These are phyloP conservation scores for Corythornis cristatus DNA, from an alignment of 2,113 vertebrate species.

Conservation along the genomic window DNA sequence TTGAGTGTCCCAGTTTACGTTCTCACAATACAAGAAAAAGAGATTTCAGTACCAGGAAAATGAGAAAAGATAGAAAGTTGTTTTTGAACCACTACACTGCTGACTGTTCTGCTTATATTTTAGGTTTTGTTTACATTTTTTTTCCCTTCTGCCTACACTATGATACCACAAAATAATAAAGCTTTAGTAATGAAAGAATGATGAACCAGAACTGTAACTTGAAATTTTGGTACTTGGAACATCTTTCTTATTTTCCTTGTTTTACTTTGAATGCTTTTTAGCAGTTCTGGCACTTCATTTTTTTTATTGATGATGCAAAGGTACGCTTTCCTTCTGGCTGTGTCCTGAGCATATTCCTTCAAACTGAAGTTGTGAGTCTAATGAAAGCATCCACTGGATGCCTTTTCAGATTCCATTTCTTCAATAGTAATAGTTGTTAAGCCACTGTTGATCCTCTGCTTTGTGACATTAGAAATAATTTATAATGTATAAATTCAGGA, in stretches of 20 bases:
- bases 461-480: background rate
- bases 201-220: background rate
- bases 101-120: background rate
- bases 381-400: background rate
- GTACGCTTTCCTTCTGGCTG: background rate
- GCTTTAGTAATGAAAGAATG: background rate
- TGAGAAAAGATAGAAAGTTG: background rate
- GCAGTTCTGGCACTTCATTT: background rate
- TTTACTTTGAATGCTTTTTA: background rate
- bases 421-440: background rate
- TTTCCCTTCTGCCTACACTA: background rate
- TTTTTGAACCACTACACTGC: background rate
- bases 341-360: background rate
- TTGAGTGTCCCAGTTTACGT: background rate
- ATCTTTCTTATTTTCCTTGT: background rate
- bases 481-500: background rate
- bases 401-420: background rate
- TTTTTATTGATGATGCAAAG: background rate
- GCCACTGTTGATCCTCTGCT: background rate
- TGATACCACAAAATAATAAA: conserved; percentile 7
- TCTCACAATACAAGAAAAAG: background rate
- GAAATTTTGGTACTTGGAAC: background rate
- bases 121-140: background rate
- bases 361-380: background rate
- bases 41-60: background rate